Conservation (phyloP, 1,140 invertebrate genomes). For the Trialeurodes vaporariorum region DNA sequence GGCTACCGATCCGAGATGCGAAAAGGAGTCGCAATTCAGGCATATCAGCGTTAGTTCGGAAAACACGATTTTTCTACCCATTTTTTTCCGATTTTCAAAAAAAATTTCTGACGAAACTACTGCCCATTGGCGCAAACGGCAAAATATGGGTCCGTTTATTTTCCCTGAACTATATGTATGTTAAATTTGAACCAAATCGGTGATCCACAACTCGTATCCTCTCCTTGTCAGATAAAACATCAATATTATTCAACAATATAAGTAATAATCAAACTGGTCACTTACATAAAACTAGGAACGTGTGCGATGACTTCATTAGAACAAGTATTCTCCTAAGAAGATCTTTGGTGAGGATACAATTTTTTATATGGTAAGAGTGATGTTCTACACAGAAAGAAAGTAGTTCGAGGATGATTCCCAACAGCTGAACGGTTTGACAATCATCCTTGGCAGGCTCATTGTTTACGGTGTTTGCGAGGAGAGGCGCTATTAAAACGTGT, state of each 20-base stretch:
- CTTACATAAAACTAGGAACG: constrained; percentile 89
- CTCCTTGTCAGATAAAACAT: no score
- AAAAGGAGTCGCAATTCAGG: no score
- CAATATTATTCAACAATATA: not conserved
- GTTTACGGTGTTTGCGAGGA: constrained; percentile 79
- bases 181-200: no score
- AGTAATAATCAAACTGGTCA: constrained; percentile 19
- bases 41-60: no score
- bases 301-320: constrained; percentile 94
- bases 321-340: constrained; percentile 87
- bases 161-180: no score
- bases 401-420: constrained; percentile 88
- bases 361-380: constrained; percentile 98
- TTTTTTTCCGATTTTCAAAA: no score
- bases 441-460: constrained; percentile 83
- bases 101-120: no score
- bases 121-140: no score
- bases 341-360: constrained; percentile 95
- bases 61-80: no score
- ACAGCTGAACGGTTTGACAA: constrained; percentile 88
- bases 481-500: constrained; percentile 83
- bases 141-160: no score
- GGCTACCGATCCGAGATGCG: not conserved
- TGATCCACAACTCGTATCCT: no score
- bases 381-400: constrained; percentile 99